phyloP scores from a whole-genome alignment of 2,113 vertebrate species.

The Tringa solitaria region DNA sequence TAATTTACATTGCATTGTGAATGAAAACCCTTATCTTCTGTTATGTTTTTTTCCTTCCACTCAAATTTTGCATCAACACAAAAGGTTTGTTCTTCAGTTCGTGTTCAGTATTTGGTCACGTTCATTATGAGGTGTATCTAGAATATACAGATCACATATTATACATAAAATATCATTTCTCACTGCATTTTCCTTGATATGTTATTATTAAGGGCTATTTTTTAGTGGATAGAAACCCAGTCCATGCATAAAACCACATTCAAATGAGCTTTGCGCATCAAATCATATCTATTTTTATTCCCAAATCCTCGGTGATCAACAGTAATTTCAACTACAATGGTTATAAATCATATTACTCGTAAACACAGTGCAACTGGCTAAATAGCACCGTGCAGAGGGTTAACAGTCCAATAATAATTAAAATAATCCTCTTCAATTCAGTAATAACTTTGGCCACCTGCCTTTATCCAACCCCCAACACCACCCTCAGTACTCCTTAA shows the following conservation, averaged over 20 bases:
- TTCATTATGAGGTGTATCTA: conserved; percentile 45
- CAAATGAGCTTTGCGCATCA: conserved; percentile 47
- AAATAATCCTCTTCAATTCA: conserved; percentile 29
- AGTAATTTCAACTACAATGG: conserved; percentile 18
- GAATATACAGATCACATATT: conserved; percentile 47
- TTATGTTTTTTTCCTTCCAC: conserved; percentile 53
- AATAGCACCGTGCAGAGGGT: conserved; percentile 16
- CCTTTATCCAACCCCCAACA: conserved; percentile 15
- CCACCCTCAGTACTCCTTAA: conserved; percentile 16
- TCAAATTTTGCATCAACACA: conserved; percentile 62
- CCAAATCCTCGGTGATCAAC: conserved; percentile 18
- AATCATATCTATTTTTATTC: conserved; percentile 37
- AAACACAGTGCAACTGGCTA: neutral
- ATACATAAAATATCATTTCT: conserved; percentile 41
- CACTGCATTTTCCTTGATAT: conserved; percentile 23
- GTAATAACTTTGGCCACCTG: conserved; percentile 33
- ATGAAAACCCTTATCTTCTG: conserved; percentile 56
- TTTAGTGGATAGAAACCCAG: conserved; percentile 15
- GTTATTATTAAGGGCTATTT: conserved; percentile 45
- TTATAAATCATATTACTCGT: neutral
- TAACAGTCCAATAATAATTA: conserved; percentile 40
- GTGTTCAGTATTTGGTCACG: conserved; percentile 56
- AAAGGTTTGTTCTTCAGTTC: conserved; percentile 60
- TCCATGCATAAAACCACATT: conserved; percentile 29
- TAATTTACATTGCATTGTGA: conserved; percentile 64